Conservation (phyloP, 2,113 vertebrate genomes). For the Microcebus murinus region DNA sequence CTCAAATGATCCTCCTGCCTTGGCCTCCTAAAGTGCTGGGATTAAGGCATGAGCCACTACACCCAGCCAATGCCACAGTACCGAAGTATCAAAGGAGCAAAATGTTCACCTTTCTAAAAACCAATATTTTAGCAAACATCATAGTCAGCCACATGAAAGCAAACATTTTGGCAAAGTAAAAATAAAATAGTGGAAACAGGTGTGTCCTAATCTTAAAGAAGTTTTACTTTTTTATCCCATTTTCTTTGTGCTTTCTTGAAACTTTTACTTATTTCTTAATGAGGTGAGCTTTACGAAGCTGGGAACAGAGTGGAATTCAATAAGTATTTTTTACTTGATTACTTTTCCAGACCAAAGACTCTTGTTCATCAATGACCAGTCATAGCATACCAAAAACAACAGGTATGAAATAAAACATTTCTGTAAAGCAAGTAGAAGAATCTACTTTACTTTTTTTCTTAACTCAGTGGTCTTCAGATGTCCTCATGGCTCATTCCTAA, state of each 20-base stretch:
- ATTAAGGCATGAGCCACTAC: too few species aligned
- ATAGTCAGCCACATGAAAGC: neutral
- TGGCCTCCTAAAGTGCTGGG: too few species aligned
- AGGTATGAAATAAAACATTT: constrained; percentile 48
- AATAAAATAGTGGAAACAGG: constrained; percentile 48
- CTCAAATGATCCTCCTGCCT: too few species aligned
- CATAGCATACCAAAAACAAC: neutral
- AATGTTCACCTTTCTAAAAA: neutral
- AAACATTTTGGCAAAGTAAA: constrained; percentile 40
- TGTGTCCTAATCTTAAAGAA: constrained; percentile 1
- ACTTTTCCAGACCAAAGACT: constrained; percentile 53
- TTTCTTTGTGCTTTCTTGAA: constrained; percentile 48
- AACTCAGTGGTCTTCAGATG: neutral
- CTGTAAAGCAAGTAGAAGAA: neutral
- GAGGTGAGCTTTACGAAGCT: constrained; percentile 35
- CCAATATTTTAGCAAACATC: neutral
- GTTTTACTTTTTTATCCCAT: neutral
- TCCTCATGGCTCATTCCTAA: neutral
- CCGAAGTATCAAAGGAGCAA: neutral
- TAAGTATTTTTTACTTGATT: constrained; percentile 55
- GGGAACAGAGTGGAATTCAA: neutral
- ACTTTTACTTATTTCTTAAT: constrained; percentile 48
- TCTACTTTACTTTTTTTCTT: neutral
- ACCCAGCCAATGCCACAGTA: neutral
- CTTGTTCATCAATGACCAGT: constrained; percentile 13